Percentiles rank a stretch among this genome's conserved stretches.
Conservation (phyloP, 2,113 vertebrate genomes). For the Anguilla rostrata region DNA sequence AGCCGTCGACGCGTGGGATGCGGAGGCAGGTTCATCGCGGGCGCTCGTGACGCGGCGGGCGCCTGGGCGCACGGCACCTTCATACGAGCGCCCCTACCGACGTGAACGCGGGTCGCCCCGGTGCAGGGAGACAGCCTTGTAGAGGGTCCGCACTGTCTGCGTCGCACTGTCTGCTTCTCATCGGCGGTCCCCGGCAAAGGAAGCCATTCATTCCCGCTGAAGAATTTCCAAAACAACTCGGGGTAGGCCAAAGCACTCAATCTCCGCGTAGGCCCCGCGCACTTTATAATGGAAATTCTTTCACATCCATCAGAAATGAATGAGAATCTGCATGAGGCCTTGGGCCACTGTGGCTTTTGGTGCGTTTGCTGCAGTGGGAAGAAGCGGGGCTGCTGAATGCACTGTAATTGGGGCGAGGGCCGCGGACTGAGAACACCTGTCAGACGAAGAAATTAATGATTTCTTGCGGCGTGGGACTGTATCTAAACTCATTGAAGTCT, state of each 20-base stretch:
- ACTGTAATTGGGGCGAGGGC: not conserved
- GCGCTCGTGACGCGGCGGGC: not conserved
- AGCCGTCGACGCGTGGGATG: not conserved
- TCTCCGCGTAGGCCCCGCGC: not conserved
- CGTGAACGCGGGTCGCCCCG: not conserved
- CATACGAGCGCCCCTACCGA: not conserved
- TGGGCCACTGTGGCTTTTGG: not conserved
- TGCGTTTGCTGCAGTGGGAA: not conserved
- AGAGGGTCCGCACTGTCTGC: not conserved
- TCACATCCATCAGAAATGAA: not conserved
- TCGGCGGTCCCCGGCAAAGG: not conserved
- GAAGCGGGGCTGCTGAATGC: not conserved
- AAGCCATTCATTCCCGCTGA: not conserved
- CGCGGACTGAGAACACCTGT: not conserved
- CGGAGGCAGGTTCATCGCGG: not conserved
- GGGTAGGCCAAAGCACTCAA: not conserved
- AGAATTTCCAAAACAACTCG: not conserved
- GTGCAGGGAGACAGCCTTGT: not conserved
- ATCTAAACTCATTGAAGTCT: slow-evolving; percentile 3
- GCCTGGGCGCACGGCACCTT: not conserved
- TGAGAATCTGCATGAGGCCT: not conserved
- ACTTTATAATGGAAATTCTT: not conserved
- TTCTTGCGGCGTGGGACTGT: not conserved
- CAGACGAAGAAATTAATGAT: not conserved
- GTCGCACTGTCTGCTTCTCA: not conserved